Evolutionary conservation across 2,888 invertebrate genomes (phyloP).

Genomic region (Macaria liturata): DNA sequence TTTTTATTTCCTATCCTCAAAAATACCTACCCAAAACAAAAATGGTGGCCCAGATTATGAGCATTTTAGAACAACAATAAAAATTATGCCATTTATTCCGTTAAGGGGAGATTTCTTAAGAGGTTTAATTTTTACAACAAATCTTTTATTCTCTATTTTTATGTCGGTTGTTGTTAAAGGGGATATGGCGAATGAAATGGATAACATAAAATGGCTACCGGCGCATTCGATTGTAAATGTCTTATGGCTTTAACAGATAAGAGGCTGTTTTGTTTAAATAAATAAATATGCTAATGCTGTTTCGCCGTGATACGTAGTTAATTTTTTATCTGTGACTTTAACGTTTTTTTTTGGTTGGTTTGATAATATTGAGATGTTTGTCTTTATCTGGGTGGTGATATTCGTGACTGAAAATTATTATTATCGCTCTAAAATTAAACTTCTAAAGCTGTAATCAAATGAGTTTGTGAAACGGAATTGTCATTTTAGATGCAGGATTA

Average conservation of each 20-base stretch:
- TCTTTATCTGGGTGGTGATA: too few relatives aligned
- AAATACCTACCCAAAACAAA: slow-evolving; percentile 42
- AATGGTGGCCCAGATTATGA: slow-evolving; percentile 54
- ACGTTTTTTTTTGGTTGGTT: too few relatives aligned
- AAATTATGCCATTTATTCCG: slow-evolving; percentile 65
- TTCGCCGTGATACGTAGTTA: too few relatives aligned
- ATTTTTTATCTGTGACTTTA: too few relatives aligned
- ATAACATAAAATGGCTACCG: slow-evolving; percentile 66
- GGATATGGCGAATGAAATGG: slow-evolving; percentile 64
- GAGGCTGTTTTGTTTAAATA: slow-evolving; percentile 16
- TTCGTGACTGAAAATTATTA: too few relatives aligned
- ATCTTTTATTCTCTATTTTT: slow-evolving; percentile 71
- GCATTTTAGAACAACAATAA: slow-evolving; percentile 66
- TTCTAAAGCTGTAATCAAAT: too few relatives aligned
- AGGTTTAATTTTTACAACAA: slow-evolving; percentile 78
- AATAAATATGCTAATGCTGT: not conserved
- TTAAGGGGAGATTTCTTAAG: slow-evolving; percentile 66
- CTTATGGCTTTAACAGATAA: slow-evolving; percentile 24
- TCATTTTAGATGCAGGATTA: too few relatives aligned
- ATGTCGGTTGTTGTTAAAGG: slow-evolving; percentile 63
- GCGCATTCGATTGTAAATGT: slow-evolving; percentile 63
- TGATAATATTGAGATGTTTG: too few relatives aligned
- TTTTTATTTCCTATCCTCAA: too few relatives aligned
- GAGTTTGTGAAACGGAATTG: too few relatives aligned
- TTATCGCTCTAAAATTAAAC: too few relatives aligned